Percentiles rank a stretch among this genome's conserved stretches.
These are phyloP conservation scores for Gymnodraco acuticeps DNA, from an alignment of 2,797 vertebrate genomes.

Conservation along the genomic window DNA sequence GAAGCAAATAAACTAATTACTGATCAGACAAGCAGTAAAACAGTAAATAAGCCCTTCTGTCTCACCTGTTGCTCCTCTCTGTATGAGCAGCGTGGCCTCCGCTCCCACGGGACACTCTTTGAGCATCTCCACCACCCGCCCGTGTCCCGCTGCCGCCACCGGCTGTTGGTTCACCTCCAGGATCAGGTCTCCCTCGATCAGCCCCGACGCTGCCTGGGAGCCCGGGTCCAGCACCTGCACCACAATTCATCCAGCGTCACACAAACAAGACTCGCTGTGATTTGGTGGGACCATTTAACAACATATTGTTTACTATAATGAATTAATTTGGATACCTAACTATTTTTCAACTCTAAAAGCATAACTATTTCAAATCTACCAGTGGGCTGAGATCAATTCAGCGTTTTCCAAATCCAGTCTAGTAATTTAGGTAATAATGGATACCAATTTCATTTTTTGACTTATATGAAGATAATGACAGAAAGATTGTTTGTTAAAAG, in stretches of 20 bases:
- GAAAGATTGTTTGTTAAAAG: neutral
- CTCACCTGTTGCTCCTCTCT: conserved; percentile 92
- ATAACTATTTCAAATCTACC: too few species aligned
- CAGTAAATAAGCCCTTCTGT: conserved; percentile 23
- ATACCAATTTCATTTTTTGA: neutral
- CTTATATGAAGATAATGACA: neutral
- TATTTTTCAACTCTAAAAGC: too few species aligned
- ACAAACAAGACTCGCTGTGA: neutral
- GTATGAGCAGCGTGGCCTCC: conserved; percentile 95
- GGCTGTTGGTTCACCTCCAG: conserved; percentile 99
- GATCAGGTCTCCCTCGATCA: conserved; percentile 98
- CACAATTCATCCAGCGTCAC: conserved; percentile 12
- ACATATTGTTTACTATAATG: too few species aligned
- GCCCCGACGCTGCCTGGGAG: conserved; percentile 92
- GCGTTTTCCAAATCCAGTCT: too few species aligned
- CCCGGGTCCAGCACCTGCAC: conserved; percentile 92
- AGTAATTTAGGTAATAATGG: too few species aligned
- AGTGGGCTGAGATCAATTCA: too few species aligned
- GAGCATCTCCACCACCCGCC: conserved; percentile 98
- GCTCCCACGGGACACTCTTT: conserved; percentile 97
- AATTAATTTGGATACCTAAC: too few species aligned
- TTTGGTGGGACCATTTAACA: neutral
- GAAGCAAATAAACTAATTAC: neutral
- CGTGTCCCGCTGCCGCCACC: conserved; percentile 96
- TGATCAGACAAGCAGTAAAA: neutral